Percentiles rank a stretch among this genome's conserved stretches.
phyloP scores from a whole-genome alignment of 2,888 invertebrate species.

The Leucozona laternaria region DNA sequence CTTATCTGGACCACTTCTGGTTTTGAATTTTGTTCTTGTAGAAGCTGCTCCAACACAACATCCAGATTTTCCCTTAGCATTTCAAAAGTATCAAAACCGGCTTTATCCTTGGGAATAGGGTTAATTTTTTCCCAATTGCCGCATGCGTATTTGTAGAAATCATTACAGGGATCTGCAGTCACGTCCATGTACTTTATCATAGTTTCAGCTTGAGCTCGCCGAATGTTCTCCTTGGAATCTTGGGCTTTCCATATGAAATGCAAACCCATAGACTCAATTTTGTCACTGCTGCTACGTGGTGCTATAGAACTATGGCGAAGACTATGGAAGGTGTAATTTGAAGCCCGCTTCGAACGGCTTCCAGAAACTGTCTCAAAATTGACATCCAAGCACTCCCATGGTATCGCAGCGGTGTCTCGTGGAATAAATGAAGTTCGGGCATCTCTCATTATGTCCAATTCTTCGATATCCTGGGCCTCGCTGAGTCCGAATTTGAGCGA shows the following conservation, averaged over 20 bases:
- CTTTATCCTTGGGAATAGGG: slow-evolving; percentile 94
- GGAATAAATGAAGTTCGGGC: slow-evolving; percentile 87
- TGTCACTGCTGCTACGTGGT: not conserved
- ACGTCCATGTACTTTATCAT: slow-evolving; percentile 92
- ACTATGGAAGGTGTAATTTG: slow-evolving; percentile 45
- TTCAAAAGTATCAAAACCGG: slow-evolving; percentile 95
- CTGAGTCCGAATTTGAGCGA: slow-evolving; percentile 80
- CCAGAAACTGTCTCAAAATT: slow-evolving; percentile 2
- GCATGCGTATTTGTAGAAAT: slow-evolving; percentile 94
- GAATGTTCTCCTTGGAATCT: slow-evolving; percentile 84
- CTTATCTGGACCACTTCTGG: slow-evolving; percentile 71
- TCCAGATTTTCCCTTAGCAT: slow-evolving; percentile 93
- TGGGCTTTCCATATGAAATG: slow-evolving; percentile 80
- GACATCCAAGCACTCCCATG: slow-evolving; percentile 81
- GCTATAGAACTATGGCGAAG: slow-evolving; percentile 7
- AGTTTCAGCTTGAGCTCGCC: slow-evolving; percentile 87
- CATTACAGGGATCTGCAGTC: slow-evolving; percentile 89
- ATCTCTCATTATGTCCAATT: slow-evolving; percentile 86
- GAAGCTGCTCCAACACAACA: slow-evolving; percentile 87
- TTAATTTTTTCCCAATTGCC: slow-evolving; percentile 94
- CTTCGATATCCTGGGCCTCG: slow-evolving; percentile 84
- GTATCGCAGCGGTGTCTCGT: slow-evolving; percentile 84
- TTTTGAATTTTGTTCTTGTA: slow-evolving; percentile 84
- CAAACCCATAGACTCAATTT: slow-evolving; percentile 76
- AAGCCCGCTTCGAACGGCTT: slow-evolving; percentile 46